phyloP scores from a whole-genome alignment of 1,140 invertebrate species.

The Zaprionus ghesquierei region DNA sequence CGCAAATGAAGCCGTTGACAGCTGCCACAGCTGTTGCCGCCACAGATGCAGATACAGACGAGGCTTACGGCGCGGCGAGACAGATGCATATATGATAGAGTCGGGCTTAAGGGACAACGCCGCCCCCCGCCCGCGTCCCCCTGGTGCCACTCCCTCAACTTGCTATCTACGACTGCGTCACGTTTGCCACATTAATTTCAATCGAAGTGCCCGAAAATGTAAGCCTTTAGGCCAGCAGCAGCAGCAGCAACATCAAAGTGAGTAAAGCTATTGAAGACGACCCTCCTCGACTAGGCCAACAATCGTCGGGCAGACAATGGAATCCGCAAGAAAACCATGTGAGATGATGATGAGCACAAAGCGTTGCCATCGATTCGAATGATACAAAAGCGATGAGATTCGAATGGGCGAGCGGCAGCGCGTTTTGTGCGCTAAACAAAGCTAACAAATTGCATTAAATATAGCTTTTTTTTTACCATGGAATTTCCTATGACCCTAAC shows the following conservation, averaged over 20 bases:
- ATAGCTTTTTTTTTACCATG: neutral
- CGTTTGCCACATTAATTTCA: slow-evolving; percentile 75
- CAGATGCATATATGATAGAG: slow-evolving; percentile 8
- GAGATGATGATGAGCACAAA: neutral
- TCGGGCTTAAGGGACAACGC: neutral
- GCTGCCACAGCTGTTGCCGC: slow-evolving; percentile 31
- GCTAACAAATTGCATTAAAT: neutral
- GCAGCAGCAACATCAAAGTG: slow-evolving; percentile 29
- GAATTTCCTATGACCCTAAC: neutral
- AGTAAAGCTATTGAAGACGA: neutral
- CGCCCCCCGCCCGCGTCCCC: neutral
- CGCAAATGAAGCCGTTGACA: slow-evolving; percentile 59
- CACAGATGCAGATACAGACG: slow-evolving; percentile 3
- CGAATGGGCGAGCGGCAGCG: neutral
- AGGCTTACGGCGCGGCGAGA: neutral
- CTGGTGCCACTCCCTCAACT: neutral
- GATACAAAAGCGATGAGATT: neutral
- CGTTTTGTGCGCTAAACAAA: neutral
- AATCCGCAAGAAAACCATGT: neutral
- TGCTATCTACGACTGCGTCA: slow-evolving; percentile 44
- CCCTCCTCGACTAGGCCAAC: slow-evolving; percentile 5
- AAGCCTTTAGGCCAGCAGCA: slow-evolving; percentile 1
- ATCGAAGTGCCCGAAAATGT: slow-evolving; percentile 39
- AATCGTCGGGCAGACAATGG: neutral
- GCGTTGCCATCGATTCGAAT: neutral